Percentiles rank a stretch among this genome's conserved stretches.
Evolutionary conservation across 2,888 invertebrate species (phyloP).

Genomic region (Orchesellides sinensis): DNA sequence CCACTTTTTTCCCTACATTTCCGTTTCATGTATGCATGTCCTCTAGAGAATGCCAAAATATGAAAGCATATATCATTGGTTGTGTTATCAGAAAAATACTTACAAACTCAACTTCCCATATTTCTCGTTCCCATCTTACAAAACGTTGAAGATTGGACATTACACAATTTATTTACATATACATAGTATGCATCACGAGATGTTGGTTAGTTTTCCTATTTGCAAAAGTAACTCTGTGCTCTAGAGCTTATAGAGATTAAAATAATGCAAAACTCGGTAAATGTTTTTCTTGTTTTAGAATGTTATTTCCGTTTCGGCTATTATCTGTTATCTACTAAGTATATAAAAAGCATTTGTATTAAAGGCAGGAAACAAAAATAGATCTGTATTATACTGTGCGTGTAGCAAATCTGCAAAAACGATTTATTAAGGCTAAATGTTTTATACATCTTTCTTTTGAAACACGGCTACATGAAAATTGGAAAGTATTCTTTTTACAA

Average conservation of each 20-base stretch:
- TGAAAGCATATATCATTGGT: not conserved
- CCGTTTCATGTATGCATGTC: not conserved
- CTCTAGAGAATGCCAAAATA: not conserved
- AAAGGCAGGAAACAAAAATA: too few species aligned
- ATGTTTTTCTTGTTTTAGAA: not conserved
- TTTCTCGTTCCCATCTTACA: constrained; percentile 5
- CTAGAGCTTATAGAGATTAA: constrained; percentile 23
- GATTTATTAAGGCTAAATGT: too few species aligned
- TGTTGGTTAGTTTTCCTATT: too few species aligned
- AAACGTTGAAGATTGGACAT: constrained; percentile 13
- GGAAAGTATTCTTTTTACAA: not conserved
- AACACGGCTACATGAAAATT: not conserved
- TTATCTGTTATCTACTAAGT: too few species aligned
- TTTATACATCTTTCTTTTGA: not conserved
- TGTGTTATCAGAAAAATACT: not conserved
- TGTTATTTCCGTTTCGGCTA: too few species aligned
- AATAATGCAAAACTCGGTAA: constrained; percentile 5
- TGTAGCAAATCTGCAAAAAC: too few species aligned
- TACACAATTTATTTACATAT: too few species aligned
- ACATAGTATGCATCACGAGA: too few species aligned
- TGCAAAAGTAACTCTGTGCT: too few species aligned
- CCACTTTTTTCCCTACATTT: constrained; percentile 23
- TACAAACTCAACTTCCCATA: not conserved
- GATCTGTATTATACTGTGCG: too few species aligned
- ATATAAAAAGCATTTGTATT: too few species aligned